These are phyloP conservation scores for Triplophysa dalaica DNA, from an alignment of 2,113 vertebrate genomes.

Conservation along the genomic window DNA sequence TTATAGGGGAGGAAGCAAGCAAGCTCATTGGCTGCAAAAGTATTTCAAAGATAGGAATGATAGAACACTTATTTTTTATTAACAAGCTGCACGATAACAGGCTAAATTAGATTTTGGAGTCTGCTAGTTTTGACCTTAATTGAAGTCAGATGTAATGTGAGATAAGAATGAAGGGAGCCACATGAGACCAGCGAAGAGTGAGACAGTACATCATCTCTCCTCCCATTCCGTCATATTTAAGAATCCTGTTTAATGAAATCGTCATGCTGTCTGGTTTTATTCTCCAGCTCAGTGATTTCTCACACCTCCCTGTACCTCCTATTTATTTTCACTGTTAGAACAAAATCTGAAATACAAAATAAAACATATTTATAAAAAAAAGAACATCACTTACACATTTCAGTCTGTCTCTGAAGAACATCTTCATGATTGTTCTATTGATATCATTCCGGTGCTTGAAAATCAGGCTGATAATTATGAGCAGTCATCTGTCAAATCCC, in stretches of 20 bases:
- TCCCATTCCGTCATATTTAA: slow-evolving; percentile 23
- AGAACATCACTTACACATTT: background rate
- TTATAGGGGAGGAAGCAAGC: too few species aligned
- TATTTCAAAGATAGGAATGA: background rate
- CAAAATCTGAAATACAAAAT: background rate
- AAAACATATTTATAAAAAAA: background rate
- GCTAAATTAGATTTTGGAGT: slow-evolving; percentile 13
- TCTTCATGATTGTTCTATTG: slow-evolving; percentile 44
- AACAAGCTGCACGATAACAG: slow-evolving; percentile 7
- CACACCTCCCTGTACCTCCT: slow-evolving; percentile 28
- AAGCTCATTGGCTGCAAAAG: too few species aligned
- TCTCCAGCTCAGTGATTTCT: slow-evolving; percentile 23
- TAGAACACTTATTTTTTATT: background rate
- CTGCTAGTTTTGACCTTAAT: slow-evolving; percentile 16
- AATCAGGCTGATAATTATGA: slow-evolving; percentile 55
- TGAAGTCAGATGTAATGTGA: slow-evolving; percentile 27
- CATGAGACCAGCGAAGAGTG: slow-evolving; percentile 7
- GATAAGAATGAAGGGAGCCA: slow-evolving; percentile 12
- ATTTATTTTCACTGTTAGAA: background rate
- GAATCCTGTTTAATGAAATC: slow-evolving; percentile 21
- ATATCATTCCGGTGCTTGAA: slow-evolving; percentile 35
- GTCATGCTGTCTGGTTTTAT: slow-evolving; percentile 34
- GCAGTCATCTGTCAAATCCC: slow-evolving; percentile 55
- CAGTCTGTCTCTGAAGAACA: slow-evolving; percentile 36
- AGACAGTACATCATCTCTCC: slow-evolving; percentile 31